Base-by-base conservation (phyloP, 2,113 vertebrate species). In the Oreamnos americanus region DNA sequence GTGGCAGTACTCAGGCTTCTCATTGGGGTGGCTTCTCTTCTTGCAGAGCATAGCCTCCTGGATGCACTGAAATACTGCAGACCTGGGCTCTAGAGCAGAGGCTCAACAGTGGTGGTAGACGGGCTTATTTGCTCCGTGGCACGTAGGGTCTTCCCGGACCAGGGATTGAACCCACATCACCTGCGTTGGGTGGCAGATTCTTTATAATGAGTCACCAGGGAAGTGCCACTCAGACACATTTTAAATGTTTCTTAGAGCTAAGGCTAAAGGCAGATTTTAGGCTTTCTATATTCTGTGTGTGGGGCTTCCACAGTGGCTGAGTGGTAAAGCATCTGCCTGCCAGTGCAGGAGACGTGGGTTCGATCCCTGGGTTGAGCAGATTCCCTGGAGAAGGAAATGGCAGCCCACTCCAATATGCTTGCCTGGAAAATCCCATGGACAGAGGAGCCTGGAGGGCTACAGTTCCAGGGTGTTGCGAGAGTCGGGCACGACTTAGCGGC, bases 401-500 rank as follows among this genome's bases (percentile, higher is more conserved):
- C 71, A 76, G 39, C 71, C 39, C 71, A 76, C 39, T 43, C 71
- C 39, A 76, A 3, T 76, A 14, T 43, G 6, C 71, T 43, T 43
- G 23, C 71, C 71, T 76, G 71, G 71, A 43, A 26, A 43, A 76
- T 76, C 39, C 71, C 71, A 76, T 39, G 11, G 39, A 26, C 11
- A 76, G 71, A 26, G 36, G 71, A 43, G 36, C 71, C 36, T 76
- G 36, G 36, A 7, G 39, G 71, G 12, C 36, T 14, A 2, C 71
- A 43, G 71, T 43, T 43, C 71, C 23, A 43, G 71, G 71, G 39
- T 3, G 71, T 43, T 5, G 0, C 19, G 1, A 39, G 67, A 74
- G n/a, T 39, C 2, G 0, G n/a, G 5, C 19, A 21, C 0, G 1
- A 71, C 67, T 71, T 23, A 23, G 67, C 2, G 1, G 21, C 67